Percentiles rank a stretch among this genome's conserved stretches.
phyloP scores from a whole-genome alignment of 2,888 invertebrate species.

The Erebia epiphron region DNA sequence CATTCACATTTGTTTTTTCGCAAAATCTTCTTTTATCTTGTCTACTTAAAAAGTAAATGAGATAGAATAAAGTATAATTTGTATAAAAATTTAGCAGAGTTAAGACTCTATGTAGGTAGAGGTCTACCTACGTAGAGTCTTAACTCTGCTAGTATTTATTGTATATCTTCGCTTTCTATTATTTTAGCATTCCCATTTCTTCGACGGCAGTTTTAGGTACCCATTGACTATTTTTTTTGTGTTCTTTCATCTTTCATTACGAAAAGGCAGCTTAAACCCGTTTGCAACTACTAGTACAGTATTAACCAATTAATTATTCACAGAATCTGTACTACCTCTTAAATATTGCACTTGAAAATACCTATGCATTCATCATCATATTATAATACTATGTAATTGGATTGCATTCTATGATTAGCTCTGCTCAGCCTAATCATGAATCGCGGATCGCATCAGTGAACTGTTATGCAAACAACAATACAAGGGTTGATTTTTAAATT shows the following conservation, averaged over 20 bases:
- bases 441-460: neutral
- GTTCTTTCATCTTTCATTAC: too few species aligned
- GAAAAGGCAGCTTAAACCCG: too few species aligned
- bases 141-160: neutral
- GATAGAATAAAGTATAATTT: neutral
- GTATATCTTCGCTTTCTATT: neutral
- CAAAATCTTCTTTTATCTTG: conserved; percentile 18
- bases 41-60: conserved; percentile 10
- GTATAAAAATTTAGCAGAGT: neutral
- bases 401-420: conserved; percentile 6
- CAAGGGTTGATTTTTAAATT: conserved; percentile 6
- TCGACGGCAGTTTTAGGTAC: too few species aligned
- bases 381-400: neutral
- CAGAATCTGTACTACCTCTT: neutral
- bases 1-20: conserved; percentile 20
- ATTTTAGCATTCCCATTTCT: too few species aligned
- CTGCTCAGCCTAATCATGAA: neutral
- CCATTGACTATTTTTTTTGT: too few species aligned
- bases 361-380: neutral
- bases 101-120: too few species aligned
- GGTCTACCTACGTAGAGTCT: neutral
- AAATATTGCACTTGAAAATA: neutral
- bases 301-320: neutral
- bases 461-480: conserved; percentile 6
- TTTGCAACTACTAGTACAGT: too few species aligned